Evolutionary conservation across 2,113 vertebrate genomes (phyloP), one percentile per base, ranked within the genome.

Genomic region (Gymnorhina tibicen): DNA sequence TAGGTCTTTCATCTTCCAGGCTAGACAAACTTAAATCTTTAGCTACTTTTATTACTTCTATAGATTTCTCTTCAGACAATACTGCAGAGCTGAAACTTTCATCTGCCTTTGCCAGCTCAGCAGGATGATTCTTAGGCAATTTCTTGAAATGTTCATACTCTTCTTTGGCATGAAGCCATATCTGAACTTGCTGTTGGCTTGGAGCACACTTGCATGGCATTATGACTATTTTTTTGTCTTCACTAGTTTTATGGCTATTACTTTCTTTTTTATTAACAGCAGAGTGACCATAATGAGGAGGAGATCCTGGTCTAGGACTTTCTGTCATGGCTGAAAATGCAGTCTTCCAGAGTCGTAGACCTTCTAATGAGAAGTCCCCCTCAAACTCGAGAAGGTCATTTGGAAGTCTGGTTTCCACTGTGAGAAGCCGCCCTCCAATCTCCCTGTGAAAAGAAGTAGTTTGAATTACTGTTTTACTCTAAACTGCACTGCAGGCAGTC

Each of bases 191-290:
- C 77, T 99, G 98, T 76, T 98, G 97, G 97, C 98, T 99, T 53
- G 99, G 99, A 49, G 99, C 98, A 97, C 97, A 99, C 93, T 98
- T 99, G 97, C 99, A 99, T 95, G 99, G 99, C 97, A 99, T 98
- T 68, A 99, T 98, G 75, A 99, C 96, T 44, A 99, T 98, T 96
- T 99, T 99, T 97, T 99, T 99, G 98, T 99, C 98, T 89, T 98
- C 97, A 44, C 95, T 86, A 87, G 97, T 97, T 94, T 98, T 98
- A 27, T 84, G 94, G 89, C 92, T 92, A 97, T 98, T 97, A 53
- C 37, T 88, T 90, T 97, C 95, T 53, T 91, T 97, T 97, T 97
- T 97, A 88, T 64, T 96, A 83, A 94, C 92, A 82, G 95, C 19
- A 42, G 85, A 64, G 91, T 98, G 94, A 77, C 93, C 97, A 62